Conservation (phyloP, 2,113 vertebrate genomes). For the Loxodonta africana region DNA sequence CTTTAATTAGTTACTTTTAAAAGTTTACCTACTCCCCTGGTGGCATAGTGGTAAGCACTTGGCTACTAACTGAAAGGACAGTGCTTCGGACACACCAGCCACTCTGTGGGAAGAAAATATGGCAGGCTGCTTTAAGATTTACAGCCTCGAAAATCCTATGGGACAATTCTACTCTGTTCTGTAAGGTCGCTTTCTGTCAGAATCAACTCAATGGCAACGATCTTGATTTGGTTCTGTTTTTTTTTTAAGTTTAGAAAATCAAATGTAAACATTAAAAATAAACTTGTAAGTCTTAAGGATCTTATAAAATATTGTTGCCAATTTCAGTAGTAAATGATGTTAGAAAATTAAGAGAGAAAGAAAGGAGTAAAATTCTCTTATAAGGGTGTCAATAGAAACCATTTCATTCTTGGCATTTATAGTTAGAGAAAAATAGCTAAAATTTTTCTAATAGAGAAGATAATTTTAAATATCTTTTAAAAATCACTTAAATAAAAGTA, state of each 20-base stretch:
- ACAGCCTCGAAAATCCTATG: too few relatives aligned
- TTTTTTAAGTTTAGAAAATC: neutral
- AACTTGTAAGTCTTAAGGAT: neutral
- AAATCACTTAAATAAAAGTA: neutral
- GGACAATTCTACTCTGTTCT: too few relatives aligned
- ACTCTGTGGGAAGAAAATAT: too few relatives aligned
- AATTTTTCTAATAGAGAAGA: neutral
- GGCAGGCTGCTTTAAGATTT: too few relatives aligned
- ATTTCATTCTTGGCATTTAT: neutral
- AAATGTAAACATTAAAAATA: constrained; percentile 28
- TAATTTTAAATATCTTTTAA: neutral
- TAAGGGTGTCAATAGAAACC: neutral
- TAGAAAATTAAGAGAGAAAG: neutral
- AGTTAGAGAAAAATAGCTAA: neutral
- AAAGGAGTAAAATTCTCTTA: neutral
- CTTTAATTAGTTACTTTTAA: neutral
- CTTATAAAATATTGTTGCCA: neutral
- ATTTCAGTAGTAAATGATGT: neutral
- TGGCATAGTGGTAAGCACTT: too few relatives aligned
- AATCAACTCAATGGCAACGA: too few relatives aligned
- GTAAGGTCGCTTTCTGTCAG: too few relatives aligned
- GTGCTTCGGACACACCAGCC: too few relatives aligned
- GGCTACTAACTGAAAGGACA: too few relatives aligned
- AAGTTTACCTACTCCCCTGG: neutral
- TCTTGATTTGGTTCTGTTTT: neutral